Conservation (phyloP, 2,888 invertebrate species). For the Cheilosia impressa region DNA sequence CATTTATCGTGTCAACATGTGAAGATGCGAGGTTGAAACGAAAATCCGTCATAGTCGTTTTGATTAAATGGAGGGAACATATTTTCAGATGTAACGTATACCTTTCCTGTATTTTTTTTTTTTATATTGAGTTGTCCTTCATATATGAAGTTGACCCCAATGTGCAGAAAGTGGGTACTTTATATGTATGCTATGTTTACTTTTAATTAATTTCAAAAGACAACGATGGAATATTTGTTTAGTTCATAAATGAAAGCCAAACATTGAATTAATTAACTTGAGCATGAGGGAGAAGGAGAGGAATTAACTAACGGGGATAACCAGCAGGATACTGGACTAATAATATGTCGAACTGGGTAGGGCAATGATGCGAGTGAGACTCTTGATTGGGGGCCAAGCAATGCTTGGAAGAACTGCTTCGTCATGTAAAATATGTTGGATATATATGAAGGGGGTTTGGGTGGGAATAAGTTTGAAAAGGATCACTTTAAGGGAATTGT, state of each 20-base stretch:
- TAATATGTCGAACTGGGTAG: background rate
- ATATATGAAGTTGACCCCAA: conserved; percentile 11
- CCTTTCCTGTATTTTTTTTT: conserved; percentile 9
- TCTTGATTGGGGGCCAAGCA: background rate
- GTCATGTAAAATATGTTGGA: background rate
- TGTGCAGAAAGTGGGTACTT: background rate
- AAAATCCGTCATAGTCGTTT: conserved; percentile 25
- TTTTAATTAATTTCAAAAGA: conserved; percentile 64
- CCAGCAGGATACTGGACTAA: conserved; percentile 1
- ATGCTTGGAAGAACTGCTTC: background rate
- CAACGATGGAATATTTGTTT: conserved; percentile 58
- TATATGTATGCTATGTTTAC: conserved; percentile 46
- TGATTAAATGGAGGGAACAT: conserved; percentile 39
- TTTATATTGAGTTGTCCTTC: conserved; percentile 30
- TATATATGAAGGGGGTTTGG: too few species aligned
- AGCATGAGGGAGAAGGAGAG: conserved; percentile 6
- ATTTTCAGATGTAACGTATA: background rate
- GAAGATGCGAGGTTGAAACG: conserved; percentile 5
- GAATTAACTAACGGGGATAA: conserved; percentile 4
- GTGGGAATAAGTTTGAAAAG: too few species aligned
- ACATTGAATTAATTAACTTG: conserved; percentile 60
- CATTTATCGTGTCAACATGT: conserved; percentile 37
- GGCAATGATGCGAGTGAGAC: background rate
- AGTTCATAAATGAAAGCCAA: conserved; percentile 62
- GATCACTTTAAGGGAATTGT: too few species aligned